These are phyloP conservation scores for Caenorhabditis elegans DNA, from an alignment of 1,140 invertebrate genomes.

Conservation along the genomic window WBcel235 BX284603.4:7753001-7753500, in stretches of 20 bases:
- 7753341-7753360: not conserved
- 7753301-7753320: constrained; percentile 7
- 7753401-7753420: not conserved
- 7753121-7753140: too few species aligned
- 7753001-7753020: not conserved
- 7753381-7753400: not conserved
- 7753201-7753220: too few species aligned
- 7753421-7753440: constrained; percentile 22
- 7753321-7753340: not conserved
- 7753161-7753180: too few species aligned
- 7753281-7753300: not conserved
- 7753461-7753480: constrained; percentile 6
- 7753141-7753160: too few species aligned
- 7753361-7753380: not conserved
- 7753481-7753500: constrained; percentile 5
- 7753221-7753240: not conserved
- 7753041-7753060: not conserved
- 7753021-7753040: not conserved
- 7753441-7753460: not conserved
- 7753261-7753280: not conserved
- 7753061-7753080: not conserved
- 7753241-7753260: not conserved
- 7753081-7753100: too few species aligned
- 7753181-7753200: not conserved
- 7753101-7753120: too few species aligned